Conservation (phyloP, 2,797 vertebrate species). For the Bufotes viridis region DNA sequence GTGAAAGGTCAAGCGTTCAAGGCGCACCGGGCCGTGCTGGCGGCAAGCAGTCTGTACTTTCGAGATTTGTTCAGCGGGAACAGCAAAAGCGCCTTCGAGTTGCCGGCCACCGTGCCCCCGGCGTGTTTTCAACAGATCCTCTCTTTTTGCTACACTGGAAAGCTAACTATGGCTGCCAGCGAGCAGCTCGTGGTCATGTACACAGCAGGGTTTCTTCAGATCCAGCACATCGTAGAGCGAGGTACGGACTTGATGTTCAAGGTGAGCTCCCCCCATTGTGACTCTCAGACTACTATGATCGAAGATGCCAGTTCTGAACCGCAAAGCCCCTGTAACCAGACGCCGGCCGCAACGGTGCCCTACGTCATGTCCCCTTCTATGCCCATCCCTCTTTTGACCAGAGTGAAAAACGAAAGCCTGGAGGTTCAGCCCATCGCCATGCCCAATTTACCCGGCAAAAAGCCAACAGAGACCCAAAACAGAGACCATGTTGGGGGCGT, state of each 20-base stretch:
- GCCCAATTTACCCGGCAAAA: conserved; percentile 75
- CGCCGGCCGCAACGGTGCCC: conserved; percentile 71
- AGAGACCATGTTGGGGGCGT: conserved; percentile 65
- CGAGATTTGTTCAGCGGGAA: conserved; percentile 96
- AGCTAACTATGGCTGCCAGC: conserved; percentile 97
- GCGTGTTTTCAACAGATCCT: conserved; percentile 99
- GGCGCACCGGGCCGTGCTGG: conserved; percentile 95
- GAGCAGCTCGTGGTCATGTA: conserved; percentile 99
- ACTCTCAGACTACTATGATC: conserved; percentile 92
- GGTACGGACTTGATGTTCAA: conserved; percentile 99
- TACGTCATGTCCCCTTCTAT: conserved; percentile 85
- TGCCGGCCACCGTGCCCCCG: conserved; percentile 93
- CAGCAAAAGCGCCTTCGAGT: conserved; percentile 94
- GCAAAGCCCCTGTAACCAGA: conserved; percentile 90
- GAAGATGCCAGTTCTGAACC: conserved; percentile 93
- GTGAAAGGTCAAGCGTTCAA: conserved; percentile 98
- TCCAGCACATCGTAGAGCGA: conserved; percentile 97
- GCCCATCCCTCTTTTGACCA: conserved; percentile 83
- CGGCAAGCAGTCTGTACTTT: conserved; percentile 98
- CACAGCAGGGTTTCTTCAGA: conserved; percentile 98
- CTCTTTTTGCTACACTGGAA: conserved; percentile 97
- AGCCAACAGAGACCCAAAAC: conserved; percentile 69
- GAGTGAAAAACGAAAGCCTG: conserved; percentile 89
- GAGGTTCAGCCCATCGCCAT: conserved; percentile 75
- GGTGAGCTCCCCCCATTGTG: conserved; percentile 98